Conservation (phyloP, 1,140 invertebrate species). For the Spodoptera frugiperda region DNA sequence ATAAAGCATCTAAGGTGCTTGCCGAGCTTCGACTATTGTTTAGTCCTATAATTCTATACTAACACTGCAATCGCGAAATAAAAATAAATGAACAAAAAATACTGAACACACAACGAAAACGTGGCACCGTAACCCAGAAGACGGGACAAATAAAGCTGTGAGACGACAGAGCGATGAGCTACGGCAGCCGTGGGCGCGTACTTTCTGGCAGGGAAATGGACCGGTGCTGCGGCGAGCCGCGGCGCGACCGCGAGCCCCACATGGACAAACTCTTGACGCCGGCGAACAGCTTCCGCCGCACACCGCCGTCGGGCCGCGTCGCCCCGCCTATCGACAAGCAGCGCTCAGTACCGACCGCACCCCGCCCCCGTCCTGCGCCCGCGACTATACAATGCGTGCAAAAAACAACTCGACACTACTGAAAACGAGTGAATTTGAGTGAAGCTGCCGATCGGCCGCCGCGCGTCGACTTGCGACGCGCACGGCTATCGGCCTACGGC, state of each 20-base stretch:
- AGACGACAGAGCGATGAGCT: slow-evolving; percentile 79
- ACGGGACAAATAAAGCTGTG: slow-evolving; percentile 83
- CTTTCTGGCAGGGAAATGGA: slow-evolving; percentile 93
- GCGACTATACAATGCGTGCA: slow-evolving; percentile 78
- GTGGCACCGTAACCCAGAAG: slow-evolving; percentile 75
- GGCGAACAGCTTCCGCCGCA: slow-evolving; percentile 90
- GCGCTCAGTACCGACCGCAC: slow-evolving; percentile 76
- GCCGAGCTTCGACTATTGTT: slow-evolving; percentile 74
- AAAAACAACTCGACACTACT: slow-evolving; percentile 80
- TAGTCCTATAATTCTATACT: slow-evolving; percentile 73
- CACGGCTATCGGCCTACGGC: slow-evolving; percentile 63
- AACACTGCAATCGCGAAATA: slow-evolving; percentile 77
- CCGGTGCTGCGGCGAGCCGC: slow-evolving; percentile 90
- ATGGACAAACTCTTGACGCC: slow-evolving; percentile 91
- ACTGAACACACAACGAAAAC: slow-evolving; percentile 76
- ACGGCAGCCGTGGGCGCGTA: slow-evolving; percentile 87
- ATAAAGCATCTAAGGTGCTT: slow-evolving; percentile 78
- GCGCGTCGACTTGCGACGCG: slow-evolving; percentile 50
- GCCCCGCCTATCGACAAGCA: slow-evolving; percentile 81
- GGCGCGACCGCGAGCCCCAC: slow-evolving; percentile 89
- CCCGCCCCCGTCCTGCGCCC: slow-evolving; percentile 80
- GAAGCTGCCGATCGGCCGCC: slow-evolving; percentile 71
- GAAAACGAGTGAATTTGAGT: slow-evolving; percentile 77
- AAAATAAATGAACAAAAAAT: slow-evolving; percentile 70
- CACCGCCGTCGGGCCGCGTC: slow-evolving; percentile 76